Evolutionary conservation across 2,888 invertebrate genomes (phyloP), one percentile per base, ranked within the genome.

Genomic region (Leptarthrus brevirostris): DNA sequence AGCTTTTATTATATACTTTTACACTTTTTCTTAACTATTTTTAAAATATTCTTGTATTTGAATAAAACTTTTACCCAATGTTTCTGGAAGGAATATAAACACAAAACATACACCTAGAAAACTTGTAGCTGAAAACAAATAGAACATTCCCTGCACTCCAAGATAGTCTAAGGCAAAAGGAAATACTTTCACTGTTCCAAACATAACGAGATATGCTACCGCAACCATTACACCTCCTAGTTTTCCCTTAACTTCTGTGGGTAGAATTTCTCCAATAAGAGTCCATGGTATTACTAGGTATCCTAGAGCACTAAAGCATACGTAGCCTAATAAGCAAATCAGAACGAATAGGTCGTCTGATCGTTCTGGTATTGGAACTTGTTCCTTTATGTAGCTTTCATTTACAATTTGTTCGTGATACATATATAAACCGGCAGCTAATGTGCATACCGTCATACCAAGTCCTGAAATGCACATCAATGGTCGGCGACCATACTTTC

Each of bases 231-330:
- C 22, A 1, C 89, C 88, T 1, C 88, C 86, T 6, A 88, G 82
- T 66, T 85, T 83, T 0, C 87, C 89, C 66, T 87, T 82, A 2
- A 88, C 78, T 71, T 78, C 77, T 4, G 76, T 78, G 5, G 79
- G 78, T 40, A 78, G 72, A 14, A 79, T 61, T 76, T 79, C 79
- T 3, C 85, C 84, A 20, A 88, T 87, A 22, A 89, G 78, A 2
- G 88, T 87, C 89, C 89, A 89, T 1, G 89, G 89, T 72, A 89
- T 88, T 5, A 87, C 86, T 69, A 88, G 80, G 78, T 87, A 86
- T 0, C 89, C 89, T 6, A 89, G 77, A 0, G 87, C 85, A 77
- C 88, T 86, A 76, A 86, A 86, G 74, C 86, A 86, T 4, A 88
- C 87, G 79, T 87, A 89, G 4, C 85, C 82, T 16, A 88, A 80